Evolutionary conservation across 1,140 invertebrate species (phyloP).

Genomic region (Dendroctonus valens): DNA sequence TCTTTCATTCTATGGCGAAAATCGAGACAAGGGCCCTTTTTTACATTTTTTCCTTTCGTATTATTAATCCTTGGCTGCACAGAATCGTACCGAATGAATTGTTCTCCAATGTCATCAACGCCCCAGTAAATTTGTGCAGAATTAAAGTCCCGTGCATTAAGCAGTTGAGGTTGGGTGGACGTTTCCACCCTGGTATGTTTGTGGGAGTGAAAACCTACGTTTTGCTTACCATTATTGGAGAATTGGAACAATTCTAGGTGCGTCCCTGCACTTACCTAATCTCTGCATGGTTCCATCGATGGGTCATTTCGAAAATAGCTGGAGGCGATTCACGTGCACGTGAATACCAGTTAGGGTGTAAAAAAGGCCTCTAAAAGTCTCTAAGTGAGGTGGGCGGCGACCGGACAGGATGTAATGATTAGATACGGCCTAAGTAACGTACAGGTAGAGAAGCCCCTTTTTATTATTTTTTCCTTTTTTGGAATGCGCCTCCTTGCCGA

Average conservation of each 20-base stretch:
- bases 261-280: conserved; percentile 16
- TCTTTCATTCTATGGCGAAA: conserved; percentile 27
- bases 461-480: conserved; percentile 21
- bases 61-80: background rate
- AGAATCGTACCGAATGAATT: background rate
- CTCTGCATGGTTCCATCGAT: conserved; percentile 13
- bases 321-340: conserved; percentile 43
- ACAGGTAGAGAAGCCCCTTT: conserved; percentile 29
- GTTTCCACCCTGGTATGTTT: background rate
- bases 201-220: background rate
- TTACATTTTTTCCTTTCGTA: conserved; percentile 5
- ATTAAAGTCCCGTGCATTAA: no score
- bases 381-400: conserved; percentile 38
- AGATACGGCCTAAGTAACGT: conserved; percentile 36
- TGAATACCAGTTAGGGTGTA: conserved; percentile 36
- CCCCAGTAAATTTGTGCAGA: no score
- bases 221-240: no score
- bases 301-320: conserved; percentile 37
- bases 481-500: conserved; percentile 22
- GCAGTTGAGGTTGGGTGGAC: background rate
- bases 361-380: conserved; percentile 36
- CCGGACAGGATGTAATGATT: conserved; percentile 41
- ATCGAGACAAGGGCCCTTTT: conserved; percentile 24
- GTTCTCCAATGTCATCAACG: background rate
- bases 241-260: background rate